Percentiles rank a stretch among this genome's conserved stretches.
Evolutionary conservation across 2,113 vertebrate genomes (phyloP).

Genomic region (Paramormyrops kingsleyae): DNA sequence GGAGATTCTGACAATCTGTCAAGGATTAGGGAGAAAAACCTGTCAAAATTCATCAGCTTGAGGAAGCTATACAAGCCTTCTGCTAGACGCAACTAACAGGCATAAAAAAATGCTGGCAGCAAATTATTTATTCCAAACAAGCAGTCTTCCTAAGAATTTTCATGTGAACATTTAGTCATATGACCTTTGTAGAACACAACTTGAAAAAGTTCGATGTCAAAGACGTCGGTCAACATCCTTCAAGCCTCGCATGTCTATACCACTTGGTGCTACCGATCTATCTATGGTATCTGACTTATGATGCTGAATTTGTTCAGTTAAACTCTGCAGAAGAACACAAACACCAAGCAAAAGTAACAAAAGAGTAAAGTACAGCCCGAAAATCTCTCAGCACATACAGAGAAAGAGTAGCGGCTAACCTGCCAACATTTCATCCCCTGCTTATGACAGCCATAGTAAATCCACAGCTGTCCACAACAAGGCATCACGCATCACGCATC

Average conservation of each 20-base stretch:
- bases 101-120: background rate
- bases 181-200: background rate
- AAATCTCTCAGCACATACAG: background rate
- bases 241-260: background rate
- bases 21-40: constrained; percentile 14
- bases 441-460: background rate
- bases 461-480: background rate
- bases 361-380: background rate
- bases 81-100: background rate
- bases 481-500: background rate
- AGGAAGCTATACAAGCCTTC: background rate
- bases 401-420: background rate
- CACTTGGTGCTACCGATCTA: background rate
- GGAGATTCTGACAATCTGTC: constrained; percentile 25
- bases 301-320: background rate
- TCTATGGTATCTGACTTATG: background rate
- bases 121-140: constrained; percentile 9
- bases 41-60: constrained; percentile 32
- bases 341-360: background rate
- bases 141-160: background rate
- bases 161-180: background rate
- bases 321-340: background rate
- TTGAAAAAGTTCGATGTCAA: background rate
- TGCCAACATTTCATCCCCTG: background rate
- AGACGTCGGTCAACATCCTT: background rate